Evolutionary conservation across 2,113 vertebrate genomes (phyloP), one percentile per base, ranked within the genome.

Genomic region (Oriolus oriolus): DNA sequence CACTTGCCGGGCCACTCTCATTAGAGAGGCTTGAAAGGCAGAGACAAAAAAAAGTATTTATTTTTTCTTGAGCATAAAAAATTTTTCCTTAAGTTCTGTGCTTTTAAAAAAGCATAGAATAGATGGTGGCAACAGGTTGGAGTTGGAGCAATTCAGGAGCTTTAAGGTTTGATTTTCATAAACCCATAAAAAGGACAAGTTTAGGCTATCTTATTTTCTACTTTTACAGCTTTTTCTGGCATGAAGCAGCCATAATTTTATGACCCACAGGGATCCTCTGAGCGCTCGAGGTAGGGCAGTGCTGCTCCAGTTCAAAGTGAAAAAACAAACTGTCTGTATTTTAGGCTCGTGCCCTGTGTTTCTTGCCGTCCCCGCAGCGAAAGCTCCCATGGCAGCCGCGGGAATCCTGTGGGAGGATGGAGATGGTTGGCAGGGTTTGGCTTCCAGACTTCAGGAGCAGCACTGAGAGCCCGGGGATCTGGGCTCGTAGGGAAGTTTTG

Each of bases 401-500:
- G 84, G 94, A 91, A 84, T 76, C 63, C 77, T 30, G 91, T 53
- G 89, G 84, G 94, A 94, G 87, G 95, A 52, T 14, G 30, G 91
- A 66, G 80, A 45, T 8, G 81, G 61, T 82, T 94, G 91, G 94
- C 73, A 89, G 84, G 28, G 84, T 59, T 75, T 71, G 89, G 17
- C 44, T 93, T 66, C 7, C 26, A 87, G 57, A 2, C 56, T 78
- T 70, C 26, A 52, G 92, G 37, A 71, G 89, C 27, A 66, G 81
- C 77, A 39, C 28, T 2, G 2, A 33, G 49, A 27, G 47, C 11
- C 37, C 4, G 3, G 45, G 59, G 56, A 59, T 61, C 53, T 64
- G 89, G 63, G 80, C 1, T 2, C 82, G 52, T 9, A 8, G 66
- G 74, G 91, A 42, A 80, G 56, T 16, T 70, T 7, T 31, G 37